phyloP scores from a whole-genome alignment of 2,797 vertebrate species.

The Orestias chungarensis region DNA sequence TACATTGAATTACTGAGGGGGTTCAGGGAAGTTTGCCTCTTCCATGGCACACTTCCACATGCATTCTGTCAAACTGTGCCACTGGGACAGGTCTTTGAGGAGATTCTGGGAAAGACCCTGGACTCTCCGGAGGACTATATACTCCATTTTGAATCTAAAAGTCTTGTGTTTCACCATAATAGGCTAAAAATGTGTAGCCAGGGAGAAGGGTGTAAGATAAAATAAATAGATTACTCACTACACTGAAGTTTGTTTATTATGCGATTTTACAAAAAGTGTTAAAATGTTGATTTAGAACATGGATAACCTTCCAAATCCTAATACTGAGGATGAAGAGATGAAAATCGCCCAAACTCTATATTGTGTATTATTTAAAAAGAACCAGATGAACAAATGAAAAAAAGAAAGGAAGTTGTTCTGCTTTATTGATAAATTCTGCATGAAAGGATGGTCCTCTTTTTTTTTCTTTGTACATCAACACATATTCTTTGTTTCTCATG shows the following conservation, averaged over 20 bases:
- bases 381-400: background rate
- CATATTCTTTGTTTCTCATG: background rate
- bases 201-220: background rate
- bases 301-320: background rate
- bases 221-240: background rate
- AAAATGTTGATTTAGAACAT: background rate
- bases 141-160: too few species aligned
- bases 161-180: too few species aligned
- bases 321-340: background rate
- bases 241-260: background rate
- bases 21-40: background rate
- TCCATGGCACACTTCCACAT: too few species aligned
- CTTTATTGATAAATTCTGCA: background rate
- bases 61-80: too few species aligned
- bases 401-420: background rate
- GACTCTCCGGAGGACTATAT: too few species aligned
- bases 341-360: background rate
- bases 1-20: background rate
- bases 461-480: background rate
- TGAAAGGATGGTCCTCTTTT: background rate
- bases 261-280: background rate
- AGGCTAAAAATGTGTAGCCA: too few species aligned
- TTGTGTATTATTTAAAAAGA: background rate
- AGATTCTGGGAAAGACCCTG: too few species aligned
- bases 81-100: too few species aligned